Base-by-base conservation (phyloP, 2,797 vertebrate genomes). In the Sebastes diploproa region DNA sequence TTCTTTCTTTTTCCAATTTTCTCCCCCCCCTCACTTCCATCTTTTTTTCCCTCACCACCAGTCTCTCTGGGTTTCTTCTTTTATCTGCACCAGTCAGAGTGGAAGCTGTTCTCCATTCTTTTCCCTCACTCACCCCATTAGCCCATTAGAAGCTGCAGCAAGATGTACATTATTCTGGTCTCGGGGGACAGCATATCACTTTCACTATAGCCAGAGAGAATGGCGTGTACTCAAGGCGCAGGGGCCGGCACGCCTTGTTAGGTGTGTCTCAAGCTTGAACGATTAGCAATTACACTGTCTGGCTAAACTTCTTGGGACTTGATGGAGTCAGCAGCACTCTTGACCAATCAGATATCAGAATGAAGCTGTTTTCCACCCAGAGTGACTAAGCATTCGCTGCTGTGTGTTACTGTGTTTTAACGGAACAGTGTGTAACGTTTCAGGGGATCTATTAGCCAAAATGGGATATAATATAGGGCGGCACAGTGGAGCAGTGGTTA, bases 231-330 rank as follows among this genome's bases (percentile, higher is more conserved):
- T 88, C 73, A 75, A 82, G 78, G 71, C 84, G 0, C 81, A 27
- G 85, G 86, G 74, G 79, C 52, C 23, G 77, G 78, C 85, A 88
- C 25, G 90, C 83, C 87, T 93, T 91, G 90, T 93, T 94, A 91
- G 90, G 90, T 87, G 91, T 90, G 90, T 93, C 90, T 94, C 90
- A 91, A 88, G 92, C 91, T 87, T 86, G 65, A 92, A 89, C 77
- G 87, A 93, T 91, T 89, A 88, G 86, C 91, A 94, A 93, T 94
- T 93, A 92, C 88, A 81, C 81, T 68, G 89, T 93, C 92, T 93
- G 85, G 80, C 78, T 81, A 73, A 91, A 90, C 77, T 86, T 93
- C 81, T 82, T 69, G 71, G 80, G 78, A 84, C 69, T 82, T 71
- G 82, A 86, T 81, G 90, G 89, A 90, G 85, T 90, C 89, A 89